Percentiles rank a stretch among this genome's conserved stretches.
Evolutionary conservation across 2,797 vertebrate species (phyloP).

Genomic region (Lepilemur septentrionalis): DNA sequence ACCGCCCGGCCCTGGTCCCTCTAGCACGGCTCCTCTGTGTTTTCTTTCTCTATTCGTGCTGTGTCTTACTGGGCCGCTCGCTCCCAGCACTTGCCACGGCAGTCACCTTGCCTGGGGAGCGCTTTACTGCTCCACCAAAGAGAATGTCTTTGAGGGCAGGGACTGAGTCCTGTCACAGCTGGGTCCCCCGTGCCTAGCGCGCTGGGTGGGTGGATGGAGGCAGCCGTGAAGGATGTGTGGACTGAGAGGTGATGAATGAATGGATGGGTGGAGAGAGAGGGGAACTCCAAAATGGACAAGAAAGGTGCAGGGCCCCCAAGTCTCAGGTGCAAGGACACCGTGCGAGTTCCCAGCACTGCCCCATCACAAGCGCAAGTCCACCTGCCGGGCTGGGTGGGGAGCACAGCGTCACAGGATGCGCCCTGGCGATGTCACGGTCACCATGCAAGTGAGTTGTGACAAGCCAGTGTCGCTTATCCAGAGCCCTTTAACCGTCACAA

Average conservation of each 20-base stretch:
- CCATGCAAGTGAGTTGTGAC: background rate
- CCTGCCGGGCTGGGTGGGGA: background rate
- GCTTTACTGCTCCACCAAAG: no score
- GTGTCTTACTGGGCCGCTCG: background rate
- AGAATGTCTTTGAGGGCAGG: background rate
- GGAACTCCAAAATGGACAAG: background rate
- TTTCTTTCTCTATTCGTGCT: background rate
- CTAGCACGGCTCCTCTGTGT: fast-evolving
- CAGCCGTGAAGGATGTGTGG: background rate
- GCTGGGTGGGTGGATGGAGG: background rate
- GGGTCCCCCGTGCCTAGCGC: background rate
- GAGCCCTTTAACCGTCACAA: background rate
- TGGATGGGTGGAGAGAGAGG: background rate
- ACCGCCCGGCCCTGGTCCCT: fast-evolving
- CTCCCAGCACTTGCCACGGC: background rate
- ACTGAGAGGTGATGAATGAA: background rate
- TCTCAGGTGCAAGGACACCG: background rate
- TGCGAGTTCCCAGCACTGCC: background rate
- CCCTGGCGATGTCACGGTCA: background rate
- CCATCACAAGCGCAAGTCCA: background rate
- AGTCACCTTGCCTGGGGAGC: background rate
- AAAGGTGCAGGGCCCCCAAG: background rate
- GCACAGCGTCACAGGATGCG: background rate
- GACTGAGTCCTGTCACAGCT: background rate
- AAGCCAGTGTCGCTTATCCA: background rate